These are phyloP conservation scores for Diplolepis rosae DNA, from an alignment of 2,888 invertebrate species.

Conservation along the genomic window DNA sequence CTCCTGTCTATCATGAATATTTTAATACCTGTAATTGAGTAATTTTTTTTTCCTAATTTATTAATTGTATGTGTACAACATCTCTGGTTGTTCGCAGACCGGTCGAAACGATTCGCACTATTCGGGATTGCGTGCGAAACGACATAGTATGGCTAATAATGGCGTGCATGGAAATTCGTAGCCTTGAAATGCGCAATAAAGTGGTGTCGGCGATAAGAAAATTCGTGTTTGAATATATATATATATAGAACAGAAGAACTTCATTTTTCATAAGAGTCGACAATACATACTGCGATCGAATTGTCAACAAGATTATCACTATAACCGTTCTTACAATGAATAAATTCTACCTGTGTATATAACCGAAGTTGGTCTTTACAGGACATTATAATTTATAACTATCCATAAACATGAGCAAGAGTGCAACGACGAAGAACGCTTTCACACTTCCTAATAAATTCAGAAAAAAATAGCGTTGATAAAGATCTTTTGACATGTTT, in stretches of 20 bases:
- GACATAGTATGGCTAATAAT: conserved; percentile 59
- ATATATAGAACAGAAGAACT: conserved; percentile 27
- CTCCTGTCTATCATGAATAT: too few relatives aligned
- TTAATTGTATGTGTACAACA: background rate
- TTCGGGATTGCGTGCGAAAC: conserved; percentile 58
- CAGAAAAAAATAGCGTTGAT: background rate
- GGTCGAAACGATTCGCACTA: conserved; percentile 33
- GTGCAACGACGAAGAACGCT: background rate
- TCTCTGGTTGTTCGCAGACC: background rate
- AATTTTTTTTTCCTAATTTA: too few relatives aligned
- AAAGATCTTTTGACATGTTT: conserved; percentile 14
- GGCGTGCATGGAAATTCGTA: conserved; percentile 66
- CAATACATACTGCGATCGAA: conserved; percentile 9
- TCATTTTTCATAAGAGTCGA: background rate
- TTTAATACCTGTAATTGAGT: too few relatives aligned
- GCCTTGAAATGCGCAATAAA: conserved; percentile 64
- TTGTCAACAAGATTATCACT: background rate
- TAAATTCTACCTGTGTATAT: background rate
- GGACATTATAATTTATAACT: background rate
- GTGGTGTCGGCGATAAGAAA: conserved; percentile 62
- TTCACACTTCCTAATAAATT: conserved; percentile 27
- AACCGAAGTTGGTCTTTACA: background rate
- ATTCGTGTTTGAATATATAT: conserved; percentile 57
- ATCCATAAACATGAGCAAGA: background rate
- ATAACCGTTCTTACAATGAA: background rate